Conservation (phyloP, 2,797 vertebrate genomes). For the Peromyscus attwateri region DNA sequence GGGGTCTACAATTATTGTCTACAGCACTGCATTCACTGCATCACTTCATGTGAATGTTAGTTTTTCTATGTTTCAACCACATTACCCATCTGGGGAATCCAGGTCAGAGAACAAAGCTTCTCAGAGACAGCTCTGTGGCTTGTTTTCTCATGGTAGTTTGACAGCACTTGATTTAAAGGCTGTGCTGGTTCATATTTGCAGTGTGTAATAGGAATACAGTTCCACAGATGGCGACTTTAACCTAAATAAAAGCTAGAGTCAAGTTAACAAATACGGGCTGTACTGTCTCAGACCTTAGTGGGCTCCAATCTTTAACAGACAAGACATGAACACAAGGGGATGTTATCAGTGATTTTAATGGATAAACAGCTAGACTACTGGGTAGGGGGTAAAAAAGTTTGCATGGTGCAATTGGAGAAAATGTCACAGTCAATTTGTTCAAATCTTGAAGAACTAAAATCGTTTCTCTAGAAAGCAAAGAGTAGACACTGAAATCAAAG, state of each 20-base stretch:
- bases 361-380: conserved; percentile 30
- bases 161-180: conserved; percentile 37
- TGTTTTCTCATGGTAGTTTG: conserved; percentile 35
- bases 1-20: conserved; percentile 57
- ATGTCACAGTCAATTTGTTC: conserved; percentile 39
- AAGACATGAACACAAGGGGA: conserved; percentile 45
- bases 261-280: conserved; percentile 62
- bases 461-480: conserved; percentile 43
- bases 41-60: conserved; percentile 59
- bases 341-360: conserved; percentile 38
- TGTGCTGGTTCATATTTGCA: conserved; percentile 48
- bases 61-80: conserved; percentile 67
- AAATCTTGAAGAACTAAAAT: conserved; percentile 51
- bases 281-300: conserved; percentile 46
- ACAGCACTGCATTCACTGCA: not conserved
- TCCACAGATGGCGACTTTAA: conserved; percentile 57
- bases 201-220: conserved; percentile 33
- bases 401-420: not conserved
- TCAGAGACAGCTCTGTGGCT: conserved; percentile 8
- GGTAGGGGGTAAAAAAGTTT: not conserved
- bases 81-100: conserved; percentile 13
- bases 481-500: conserved; percentile 37
- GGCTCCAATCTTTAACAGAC: conserved; percentile 64
- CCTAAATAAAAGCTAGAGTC: conserved; percentile 69
- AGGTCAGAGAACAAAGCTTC: conserved; percentile 69